Evolutionary conservation across 1,140 invertebrate genomes (phyloP), one percentile per base, ranked within the genome.

Genomic region (Holotrichia oblita): DNA sequence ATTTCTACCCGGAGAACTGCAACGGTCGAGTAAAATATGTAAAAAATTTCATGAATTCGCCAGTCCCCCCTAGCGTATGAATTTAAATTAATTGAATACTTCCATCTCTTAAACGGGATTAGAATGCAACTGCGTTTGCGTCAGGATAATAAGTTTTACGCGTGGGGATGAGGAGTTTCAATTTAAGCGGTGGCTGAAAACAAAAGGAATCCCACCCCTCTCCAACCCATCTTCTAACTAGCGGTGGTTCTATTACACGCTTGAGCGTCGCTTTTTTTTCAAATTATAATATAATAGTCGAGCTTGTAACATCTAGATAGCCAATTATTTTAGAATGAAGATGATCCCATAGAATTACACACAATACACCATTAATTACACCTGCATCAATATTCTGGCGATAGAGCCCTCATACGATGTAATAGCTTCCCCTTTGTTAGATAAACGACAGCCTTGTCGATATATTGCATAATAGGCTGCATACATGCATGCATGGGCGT

Each of bases 41-140:
- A 69, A 69, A 69, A 69, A 27, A 69, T 69, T 69, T 69, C 61
- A 69, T 69, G 22, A 69, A 69, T 69, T 69, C 61, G 24, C 17
- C 61, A 34, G 3, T 20, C 61, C n/a, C n/a, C n/a, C n/a, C 61
- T 9, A 27, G 61, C 12, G 61, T 69, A 69, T 69, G 61, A 69
- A 69, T 69, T 69, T 69, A 69, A 69, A 69, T 69, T 69, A 69
- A 69, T 69, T 69, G 61, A 69, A 69, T 69, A 69, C 14, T 69
- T 69, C 61, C 14, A 69, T 69, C 27, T 34, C 61, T 12, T 69
- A 69, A 34, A 24, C 61, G 2, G 27, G 2, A 69, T 69, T 22
- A 69, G 24, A 20, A 27, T 69, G 61, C 61, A 69, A 69, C 61
- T 69, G 48, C 48, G 48, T 55, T 64, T 17, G 7, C 44, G n/a